Evolutionary conservation across 1,140 invertebrate species (phyloP).

Genomic region (Cephus cinctus): DNA sequence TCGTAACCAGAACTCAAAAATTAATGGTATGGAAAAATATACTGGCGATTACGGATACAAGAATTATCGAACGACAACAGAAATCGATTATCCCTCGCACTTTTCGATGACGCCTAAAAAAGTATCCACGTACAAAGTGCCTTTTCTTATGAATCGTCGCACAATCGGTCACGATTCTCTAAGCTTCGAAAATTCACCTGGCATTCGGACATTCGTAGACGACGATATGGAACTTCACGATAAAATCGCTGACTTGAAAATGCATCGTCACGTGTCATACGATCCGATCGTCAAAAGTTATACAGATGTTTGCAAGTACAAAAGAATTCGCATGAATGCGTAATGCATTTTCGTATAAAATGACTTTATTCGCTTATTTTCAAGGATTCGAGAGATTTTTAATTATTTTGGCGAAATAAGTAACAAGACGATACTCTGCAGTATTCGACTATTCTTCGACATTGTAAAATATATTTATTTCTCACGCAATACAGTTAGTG

Average conservation of each 20-base stretch:
- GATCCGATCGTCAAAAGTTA: constrained; percentile 3
- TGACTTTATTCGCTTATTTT: too few species aligned
- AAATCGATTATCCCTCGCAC: constrained; percentile 20
- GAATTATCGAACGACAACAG: constrained; percentile 26
- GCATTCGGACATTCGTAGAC: constrained; percentile 27
- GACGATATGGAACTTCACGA: constrained; percentile 30
- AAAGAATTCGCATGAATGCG: too few species aligned
- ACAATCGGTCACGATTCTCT: constrained; percentile 27
- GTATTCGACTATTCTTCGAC: too few species aligned
- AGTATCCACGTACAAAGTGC: not conserved
- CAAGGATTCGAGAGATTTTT: not conserved
- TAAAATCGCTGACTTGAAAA: constrained; percentile 27
- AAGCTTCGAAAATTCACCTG: constrained; percentile 23
- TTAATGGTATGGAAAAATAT: not conserved
- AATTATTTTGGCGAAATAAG: not conserved
- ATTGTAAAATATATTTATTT: not conserved
- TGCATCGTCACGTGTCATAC: constrained; percentile 12
- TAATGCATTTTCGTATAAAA: too few species aligned
- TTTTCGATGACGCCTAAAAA: constrained; percentile 13
- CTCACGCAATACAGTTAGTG: too few species aligned
- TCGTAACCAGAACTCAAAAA: not conserved
- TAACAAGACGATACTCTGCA: too few species aligned
- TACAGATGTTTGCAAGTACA: constrained; percentile 9
- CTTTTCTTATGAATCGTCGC: constrained; percentile 29
- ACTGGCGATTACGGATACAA: not conserved